These are phyloP conservation scores for Apodemus speciosus DNA, from an alignment of 2,113 vertebrate genomes.

Conservation along the genomic window DNA sequence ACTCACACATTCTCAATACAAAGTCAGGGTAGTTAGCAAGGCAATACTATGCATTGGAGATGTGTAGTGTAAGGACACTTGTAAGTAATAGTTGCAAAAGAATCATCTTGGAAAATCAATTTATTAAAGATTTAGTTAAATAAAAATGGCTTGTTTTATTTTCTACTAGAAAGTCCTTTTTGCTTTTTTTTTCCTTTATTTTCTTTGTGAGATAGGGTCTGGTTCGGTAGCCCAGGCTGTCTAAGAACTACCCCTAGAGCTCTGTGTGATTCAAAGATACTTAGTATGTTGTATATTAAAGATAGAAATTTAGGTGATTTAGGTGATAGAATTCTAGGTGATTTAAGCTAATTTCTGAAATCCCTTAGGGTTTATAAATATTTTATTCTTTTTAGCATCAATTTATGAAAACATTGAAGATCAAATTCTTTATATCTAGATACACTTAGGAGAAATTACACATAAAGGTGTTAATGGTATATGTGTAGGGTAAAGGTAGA, in stretches of 20 bases:
- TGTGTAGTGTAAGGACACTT: background rate
- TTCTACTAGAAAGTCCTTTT: slow-evolving; percentile 35
- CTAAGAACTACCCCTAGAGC: too few relatives aligned
- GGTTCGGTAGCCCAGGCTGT: background rate
- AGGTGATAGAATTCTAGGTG: background rate
- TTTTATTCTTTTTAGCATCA: slow-evolving; percentile 27
- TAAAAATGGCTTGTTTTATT: background rate
- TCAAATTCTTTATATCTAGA: slow-evolving; percentile 27
- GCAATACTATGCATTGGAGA: background rate
- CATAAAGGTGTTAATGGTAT: background rate
- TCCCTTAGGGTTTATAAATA: background rate
- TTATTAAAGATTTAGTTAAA: slow-evolving; percentile 27
- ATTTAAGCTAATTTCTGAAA: slow-evolving; percentile 28
- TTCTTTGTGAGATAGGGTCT: background rate
- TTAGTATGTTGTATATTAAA: background rate
- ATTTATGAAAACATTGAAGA: background rate
- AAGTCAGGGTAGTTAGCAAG: background rate
- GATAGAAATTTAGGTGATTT: background rate
- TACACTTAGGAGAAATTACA: background rate
- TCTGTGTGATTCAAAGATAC: background rate
- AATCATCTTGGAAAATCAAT: background rate
- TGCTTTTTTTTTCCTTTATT: background rate
- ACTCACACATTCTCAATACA: background rate
- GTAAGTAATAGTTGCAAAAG: background rate
- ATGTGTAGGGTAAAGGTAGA: background rate